Percentiles rank a stretch among this genome's conserved stretches.
Conservation (phyloP, 2,113 vertebrate genomes). For the Platanista minor region DNA sequence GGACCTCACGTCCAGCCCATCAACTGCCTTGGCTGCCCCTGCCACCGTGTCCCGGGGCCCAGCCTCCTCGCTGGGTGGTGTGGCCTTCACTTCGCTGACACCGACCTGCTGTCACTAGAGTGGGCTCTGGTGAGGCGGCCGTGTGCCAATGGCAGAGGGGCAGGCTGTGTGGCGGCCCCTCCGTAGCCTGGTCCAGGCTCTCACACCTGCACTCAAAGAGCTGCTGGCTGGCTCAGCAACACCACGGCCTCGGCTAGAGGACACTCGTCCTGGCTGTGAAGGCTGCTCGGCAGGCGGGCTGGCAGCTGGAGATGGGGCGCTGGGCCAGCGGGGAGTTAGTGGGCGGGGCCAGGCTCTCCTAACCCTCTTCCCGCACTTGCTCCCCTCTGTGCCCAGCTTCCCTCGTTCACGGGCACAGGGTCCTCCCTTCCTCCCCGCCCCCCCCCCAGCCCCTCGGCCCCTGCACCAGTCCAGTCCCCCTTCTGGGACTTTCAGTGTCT, state of each 20-base stretch:
- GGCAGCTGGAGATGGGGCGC: not conserved
- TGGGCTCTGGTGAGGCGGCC: not conserved
- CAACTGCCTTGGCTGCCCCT: too few relatives aligned
- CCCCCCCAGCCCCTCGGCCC: not conserved
- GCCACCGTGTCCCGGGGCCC: rapidly evolving
- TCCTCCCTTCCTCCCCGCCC: not conserved
- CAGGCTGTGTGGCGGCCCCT: not conserved
- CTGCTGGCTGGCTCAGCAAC: not conserved
- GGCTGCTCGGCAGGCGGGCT: not conserved
- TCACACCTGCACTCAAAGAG: too few relatives aligned
- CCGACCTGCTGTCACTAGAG: not conserved
- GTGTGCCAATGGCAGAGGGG: rapidly evolving
- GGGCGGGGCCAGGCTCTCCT: rapidly evolving
- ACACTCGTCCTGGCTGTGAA: not conserved
- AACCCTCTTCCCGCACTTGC: rapidly evolving
- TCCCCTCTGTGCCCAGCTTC: not conserved
- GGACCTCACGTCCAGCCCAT: not conserved
- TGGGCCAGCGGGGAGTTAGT: rapidly evolving
- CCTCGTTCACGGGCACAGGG: not conserved
- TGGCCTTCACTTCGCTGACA: not conserved
- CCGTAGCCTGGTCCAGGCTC: not conserved
- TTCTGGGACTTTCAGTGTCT: not conserved
- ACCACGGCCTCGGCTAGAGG: not conserved
- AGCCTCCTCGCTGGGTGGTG: rapidly evolving
- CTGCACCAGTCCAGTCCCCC: not conserved